Base-by-base conservation (phyloP, 1,140 invertebrate genomes). In the Aphidius ervi region DNA sequence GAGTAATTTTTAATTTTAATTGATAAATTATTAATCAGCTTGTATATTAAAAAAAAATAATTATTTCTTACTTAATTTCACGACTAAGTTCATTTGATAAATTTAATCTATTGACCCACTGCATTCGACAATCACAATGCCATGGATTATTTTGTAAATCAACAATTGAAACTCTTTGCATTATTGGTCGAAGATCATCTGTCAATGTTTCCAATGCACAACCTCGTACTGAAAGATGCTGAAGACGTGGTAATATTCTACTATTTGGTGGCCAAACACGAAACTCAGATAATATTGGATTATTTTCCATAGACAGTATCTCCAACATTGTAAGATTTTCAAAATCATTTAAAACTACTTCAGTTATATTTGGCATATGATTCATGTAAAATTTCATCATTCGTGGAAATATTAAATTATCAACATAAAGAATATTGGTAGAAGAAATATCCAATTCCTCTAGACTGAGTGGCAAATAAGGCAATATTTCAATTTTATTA, bases 131-230 rank as follows among this genome's bases (percentile, higher is more conserved):
- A 9, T 81, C 74, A 56, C 81, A 82, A 2, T 62, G 63, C 81
- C 80, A 82, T 0, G 77, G 79, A 65, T 82, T 82, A 9, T 72
- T 67, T 41, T 74, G 72, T 5, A 82, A 58, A 58, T 77, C 73
- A 3, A 81, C 56, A 5, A 72, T 56, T 0, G 70, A 40, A 5
- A 69, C 71, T 56, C 68, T 73, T 62, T 76, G 65, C 58, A 79
- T 64, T 64, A 79, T 72, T 53, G 69, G 62, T 50, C 57, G 61
- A 8, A 79, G 67, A 43, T 74, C 71, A 9, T 50, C 47, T 8
- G 58, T 64, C 5, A 79, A 48, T 0, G 70, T 70, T 46, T 71
- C 68, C 1, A 79, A 47, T 1, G 62, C 64, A 52, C 75, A 73
- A 40, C 70, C 63, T 43, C 70, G 67, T 9, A 80, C 49, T 4